A percentile compares a stretch with the other conserved stretches of the same genome.
Evolutionary conservation across 2,888 invertebrate species (phyloP).

Genomic region (Sisyra terminalis): DNA sequence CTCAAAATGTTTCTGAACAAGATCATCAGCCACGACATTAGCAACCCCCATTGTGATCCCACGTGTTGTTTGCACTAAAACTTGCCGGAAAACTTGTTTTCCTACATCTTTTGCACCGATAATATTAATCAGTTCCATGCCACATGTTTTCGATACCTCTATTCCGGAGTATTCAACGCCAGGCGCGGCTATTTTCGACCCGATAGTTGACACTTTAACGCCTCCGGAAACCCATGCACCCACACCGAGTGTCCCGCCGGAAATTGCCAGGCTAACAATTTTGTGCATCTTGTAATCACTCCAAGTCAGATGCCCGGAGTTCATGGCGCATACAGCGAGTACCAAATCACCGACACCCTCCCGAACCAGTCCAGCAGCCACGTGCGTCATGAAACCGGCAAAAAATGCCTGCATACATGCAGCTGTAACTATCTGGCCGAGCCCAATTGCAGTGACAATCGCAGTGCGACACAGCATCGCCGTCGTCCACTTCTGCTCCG

Average conservation of each 20-base stretch:
- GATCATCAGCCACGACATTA: constrained; percentile 8
- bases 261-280: constrained; percentile 10
- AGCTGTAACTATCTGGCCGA: constrained; percentile 14
- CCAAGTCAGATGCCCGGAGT: constrained; percentile 14
- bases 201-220: constrained; percentile 9
- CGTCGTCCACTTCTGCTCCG: constrained; percentile 14
- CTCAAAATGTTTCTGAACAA: constrained; percentile 10
- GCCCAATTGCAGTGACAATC: constrained; percentile 12
- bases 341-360: constrained; percentile 17
- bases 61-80: constrained; percentile 10
- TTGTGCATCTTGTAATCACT: constrained; percentile 13
- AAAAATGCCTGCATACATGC: constrained; percentile 11
- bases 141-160: constrained; percentile 6
- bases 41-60: constrained; percentile 9
- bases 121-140: constrained; percentile 8
- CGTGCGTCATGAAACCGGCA: constrained; percentile 11
- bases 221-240: constrained; percentile 8
- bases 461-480: constrained; percentile 11
- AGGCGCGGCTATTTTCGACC: constrained; percentile 10
- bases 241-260: constrained; percentile 8
- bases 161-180: constrained; percentile 6
- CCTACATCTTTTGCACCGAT: constrained; percentile 5
- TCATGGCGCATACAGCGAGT: constrained; percentile 11
- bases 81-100: constrained; percentile 9
- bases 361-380: constrained; percentile 13